Base-by-base conservation (phyloP, 2,797 vertebrate species). In the Cichlasoma orientale region DNA sequence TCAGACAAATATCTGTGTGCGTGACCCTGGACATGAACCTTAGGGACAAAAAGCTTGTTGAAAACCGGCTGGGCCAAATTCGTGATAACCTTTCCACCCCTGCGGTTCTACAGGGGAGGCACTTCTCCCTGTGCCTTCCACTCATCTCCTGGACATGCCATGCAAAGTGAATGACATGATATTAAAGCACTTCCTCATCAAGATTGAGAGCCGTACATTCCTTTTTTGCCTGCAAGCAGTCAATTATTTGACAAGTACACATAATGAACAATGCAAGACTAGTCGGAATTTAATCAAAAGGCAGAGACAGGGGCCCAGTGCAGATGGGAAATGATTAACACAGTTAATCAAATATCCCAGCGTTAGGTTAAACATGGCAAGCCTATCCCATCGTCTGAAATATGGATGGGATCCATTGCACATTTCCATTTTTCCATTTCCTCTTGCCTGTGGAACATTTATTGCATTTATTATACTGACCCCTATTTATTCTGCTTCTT, bases 291-390 rank as follows among this genome's bases (percentile, higher is more conserved):
- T 94, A 94, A 94, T 94, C 92, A 94, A 93, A 94, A 91, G 89
- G 88, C 89, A 90, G 91, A 92, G 89, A 92, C 89, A 92, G 87
- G 87, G 89, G 91, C 92, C 88, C 82, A 79, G 89, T 91, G 86
- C 90, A 94, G 92, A 95, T 94, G 93, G 93, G 89, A 92, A 93
- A 94, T 94, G 92, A 94, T 95, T 94, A 93, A 93, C 91, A 93
- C 89, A 92, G 92, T 94, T 95, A 94, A 94, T 94, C 93, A 95
- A 94, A 94, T 92, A 93, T 92, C 87, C 87, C 89, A 89, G 90
- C 56, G 76, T 93, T 93, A 90, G 92, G 92, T 94, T 93, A 94
- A 94, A 94, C 88, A 93, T 91, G 89, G 91, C 90, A 90, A 92
- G 89, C 85, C 93, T 90, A 90, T 94, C 92, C 91, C 84, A 87